phyloP scores from a whole-genome alignment of 2,797 vertebrate species.

The Ctenosaura bakeri region DNA sequence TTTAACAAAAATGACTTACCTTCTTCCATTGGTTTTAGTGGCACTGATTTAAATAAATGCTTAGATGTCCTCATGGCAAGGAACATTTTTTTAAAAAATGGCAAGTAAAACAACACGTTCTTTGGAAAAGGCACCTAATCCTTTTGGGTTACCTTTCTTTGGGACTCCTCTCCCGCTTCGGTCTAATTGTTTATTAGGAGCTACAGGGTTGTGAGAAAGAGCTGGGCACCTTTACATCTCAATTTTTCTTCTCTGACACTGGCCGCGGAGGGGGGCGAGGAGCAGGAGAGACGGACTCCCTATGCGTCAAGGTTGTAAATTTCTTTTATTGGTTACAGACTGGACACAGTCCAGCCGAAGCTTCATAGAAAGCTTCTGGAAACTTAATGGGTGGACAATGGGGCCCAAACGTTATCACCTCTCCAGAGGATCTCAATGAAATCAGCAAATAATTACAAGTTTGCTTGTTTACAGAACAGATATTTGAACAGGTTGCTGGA shows the following conservation, averaged over 20 bases:
- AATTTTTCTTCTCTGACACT: slow-evolving; percentile 66
- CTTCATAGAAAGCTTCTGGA: slow-evolving; percentile 72
- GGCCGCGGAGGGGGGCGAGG: slow-evolving; percentile 17
- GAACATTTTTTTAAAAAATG: not conserved
- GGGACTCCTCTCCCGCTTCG: not conserved
- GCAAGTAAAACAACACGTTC: not conserved
- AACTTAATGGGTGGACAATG: slow-evolving; percentile 72
- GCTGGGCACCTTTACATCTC: slow-evolving; percentile 64
- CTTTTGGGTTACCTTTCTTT: not conserved
- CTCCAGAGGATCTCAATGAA: slow-evolving; percentile 73
- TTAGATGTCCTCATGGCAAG: not conserved
- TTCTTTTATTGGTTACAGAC: slow-evolving; percentile 74
- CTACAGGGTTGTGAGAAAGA: slow-evolving; percentile 33
- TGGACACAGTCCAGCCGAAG: slow-evolving; percentile 61
- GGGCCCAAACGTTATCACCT: slow-evolving; percentile 66
- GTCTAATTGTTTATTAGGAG: slow-evolving; percentile 25
- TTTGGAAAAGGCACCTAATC: not conserved
- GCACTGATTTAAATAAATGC: not conserved
- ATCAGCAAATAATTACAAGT: slow-evolving; percentile 76
- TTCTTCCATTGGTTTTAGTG: slow-evolving; percentile 8
- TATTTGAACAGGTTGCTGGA: slow-evolving; percentile 14
- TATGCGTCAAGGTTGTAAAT: slow-evolving; percentile 65
- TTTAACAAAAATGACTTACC: not conserved
- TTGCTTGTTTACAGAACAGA: slow-evolving; percentile 70
- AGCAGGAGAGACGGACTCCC: not conserved